Base-by-base conservation (phyloP, 2,888 invertebrate genomes). In the Anaspis maculata region DNA sequence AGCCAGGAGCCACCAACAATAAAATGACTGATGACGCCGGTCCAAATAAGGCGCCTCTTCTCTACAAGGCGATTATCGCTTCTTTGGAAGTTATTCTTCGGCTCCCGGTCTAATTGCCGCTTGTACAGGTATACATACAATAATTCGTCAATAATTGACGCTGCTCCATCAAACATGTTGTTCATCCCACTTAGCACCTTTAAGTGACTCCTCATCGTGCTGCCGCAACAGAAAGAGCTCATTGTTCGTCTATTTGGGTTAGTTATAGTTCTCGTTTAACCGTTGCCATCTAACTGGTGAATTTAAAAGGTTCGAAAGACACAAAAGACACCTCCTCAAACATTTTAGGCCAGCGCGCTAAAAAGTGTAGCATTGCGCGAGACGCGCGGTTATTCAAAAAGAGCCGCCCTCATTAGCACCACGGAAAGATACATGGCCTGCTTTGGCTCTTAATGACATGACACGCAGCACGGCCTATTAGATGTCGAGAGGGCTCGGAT, bases 361-460 rank as follows among this genome's bases (percentile, higher is more conserved):
- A 38, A 39, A 39, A 36, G 36, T 36, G 36, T 39, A 32, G 30
- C 35, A 36, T 25, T 30, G 32, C 25, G 22, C 16, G 29, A 37
- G 13, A 28, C 29, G 15, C 24, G 16, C 14, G 7, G 13, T 13
- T 28, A 6, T 23, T 32, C 32, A 39, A 36, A 41, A 41, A 37
- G 37, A 34, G 41, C 41, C 37, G 41, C 41, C 37, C 41, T 41
- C 41, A 41, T 41, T 41, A 41, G 41, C 36, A 41, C 41, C 31
- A 28, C 19, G 30, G n/a, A 34, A 41, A 41, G 41, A 41, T 41
- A 37, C 41, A 41, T 41, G 34, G 41, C 23, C 33, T 34, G 36
- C 34, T 37, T 37, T 41, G 34, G 41, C 34, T 28, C 29, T 34
- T 41, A 41, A 41, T 34, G 36, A 37, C 40, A 34, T 37, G 41